These are phyloP conservation scores for Mercenaria mercenaria DNA, from an alignment of 1,140 invertebrate genomes.

Conservation along the genomic window DNA sequence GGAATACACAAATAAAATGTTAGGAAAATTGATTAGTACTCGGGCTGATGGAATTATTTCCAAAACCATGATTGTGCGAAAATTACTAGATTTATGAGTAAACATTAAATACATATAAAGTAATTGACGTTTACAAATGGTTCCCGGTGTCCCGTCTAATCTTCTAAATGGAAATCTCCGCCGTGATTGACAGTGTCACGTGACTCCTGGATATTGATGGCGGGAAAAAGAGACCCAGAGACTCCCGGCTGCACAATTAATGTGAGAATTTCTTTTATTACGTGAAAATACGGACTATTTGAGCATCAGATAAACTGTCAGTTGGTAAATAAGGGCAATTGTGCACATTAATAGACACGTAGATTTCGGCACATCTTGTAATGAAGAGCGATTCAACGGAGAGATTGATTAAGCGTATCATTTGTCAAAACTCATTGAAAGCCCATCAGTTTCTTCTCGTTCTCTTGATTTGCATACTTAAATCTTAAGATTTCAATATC, in stretches of 20 bases:
- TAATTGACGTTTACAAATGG: conserved; percentile 69
- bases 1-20: conserved; percentile 65
- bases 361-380: conserved; percentile 52
- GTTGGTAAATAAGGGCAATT: conserved; percentile 67
- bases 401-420: conserved; percentile 38
- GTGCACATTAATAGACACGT: conserved; percentile 62
- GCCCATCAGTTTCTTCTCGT: conserved; percentile 18
- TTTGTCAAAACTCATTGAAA: conserved; percentile 54
- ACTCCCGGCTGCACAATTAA: conserved; percentile 61
- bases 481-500: background rate
- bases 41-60: conserved; percentile 58
- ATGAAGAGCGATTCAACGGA: conserved; percentile 32
- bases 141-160: conserved; percentile 49
- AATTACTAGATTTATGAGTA: conserved; percentile 67
- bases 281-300: conserved; percentile 63
- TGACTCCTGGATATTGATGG: conserved; percentile 63
- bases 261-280: conserved; percentile 62
- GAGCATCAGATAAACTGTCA: conserved; percentile 67
- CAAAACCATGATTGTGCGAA: conserved; percentile 61
- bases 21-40: conserved; percentile 61
- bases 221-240: conserved; percentile 64
- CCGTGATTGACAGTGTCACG: conserved; percentile 64
- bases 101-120: conserved; percentile 71
- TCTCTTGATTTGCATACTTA: background rate
- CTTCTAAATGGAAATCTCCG: conserved; percentile 65